Evolutionary conservation across 2,113 vertebrate species (phyloP).

Genomic region (Oreotragus oreotragus): DNA sequence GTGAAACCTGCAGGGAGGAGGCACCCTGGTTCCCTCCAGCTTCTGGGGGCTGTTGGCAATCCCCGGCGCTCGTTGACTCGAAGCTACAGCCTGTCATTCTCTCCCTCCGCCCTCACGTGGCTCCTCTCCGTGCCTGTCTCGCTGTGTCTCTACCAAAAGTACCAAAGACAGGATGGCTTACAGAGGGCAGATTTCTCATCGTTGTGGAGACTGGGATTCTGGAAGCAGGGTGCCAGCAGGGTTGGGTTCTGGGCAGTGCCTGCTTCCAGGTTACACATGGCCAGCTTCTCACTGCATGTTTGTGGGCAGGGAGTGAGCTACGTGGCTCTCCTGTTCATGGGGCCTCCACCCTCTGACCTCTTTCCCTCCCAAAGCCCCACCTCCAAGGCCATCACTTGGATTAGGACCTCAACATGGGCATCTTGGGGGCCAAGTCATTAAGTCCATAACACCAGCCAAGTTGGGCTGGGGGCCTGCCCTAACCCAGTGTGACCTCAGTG

Average conservation of each 20-base stretch:
- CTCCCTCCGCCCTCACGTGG: accelerated
- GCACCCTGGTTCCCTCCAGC: neutral
- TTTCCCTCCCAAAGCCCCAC: neutral
- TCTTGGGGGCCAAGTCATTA: neutral
- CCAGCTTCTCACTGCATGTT: accelerated
- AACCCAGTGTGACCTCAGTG: accelerated
- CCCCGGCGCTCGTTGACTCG: accelerated
- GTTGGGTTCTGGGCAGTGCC: neutral
- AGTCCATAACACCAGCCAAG: accelerated
- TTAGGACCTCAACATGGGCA: neutral
- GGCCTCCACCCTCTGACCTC: neutral
- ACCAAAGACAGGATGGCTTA: neutral
- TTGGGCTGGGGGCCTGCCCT: neutral
- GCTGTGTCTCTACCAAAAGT: neutral
- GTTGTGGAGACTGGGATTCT: neutral
- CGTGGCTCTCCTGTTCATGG: neutral
- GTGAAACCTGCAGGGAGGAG: accelerated
- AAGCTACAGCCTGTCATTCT: accelerated
- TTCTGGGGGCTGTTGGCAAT: too few relatives aligned
- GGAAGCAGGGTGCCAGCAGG: neutral
- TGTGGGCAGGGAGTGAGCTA: neutral
- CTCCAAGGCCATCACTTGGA: too few relatives aligned
- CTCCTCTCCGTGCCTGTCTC: accelerated
- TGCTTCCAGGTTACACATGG: accelerated
- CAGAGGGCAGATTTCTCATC: accelerated